Conservation (phyloP, 92 coral and sea anemone genomes). For the Plumapathes pennacea region DNA sequence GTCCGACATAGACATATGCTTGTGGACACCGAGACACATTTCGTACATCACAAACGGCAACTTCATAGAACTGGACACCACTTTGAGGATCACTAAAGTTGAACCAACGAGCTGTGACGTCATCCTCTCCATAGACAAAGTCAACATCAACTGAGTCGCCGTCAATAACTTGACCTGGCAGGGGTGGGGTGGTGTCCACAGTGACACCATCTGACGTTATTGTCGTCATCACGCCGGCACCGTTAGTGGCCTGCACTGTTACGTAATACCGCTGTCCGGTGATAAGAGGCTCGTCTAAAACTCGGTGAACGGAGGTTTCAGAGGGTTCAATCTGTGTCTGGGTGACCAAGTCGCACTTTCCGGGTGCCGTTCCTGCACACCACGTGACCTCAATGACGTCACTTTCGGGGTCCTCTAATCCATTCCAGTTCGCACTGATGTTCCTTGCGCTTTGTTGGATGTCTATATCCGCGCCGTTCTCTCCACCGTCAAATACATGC, state of each 20-base stretch:
- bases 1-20: constrained; percentile 38
- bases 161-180: constrained; percentile 58
- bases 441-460: constrained; percentile 50
- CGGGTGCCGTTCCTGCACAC: constrained; percentile 71
- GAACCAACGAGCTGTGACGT: constrained; percentile 59
- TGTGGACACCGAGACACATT: constrained; percentile 55
- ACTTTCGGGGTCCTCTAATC: constrained; percentile 83
- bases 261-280: constrained; percentile 69
- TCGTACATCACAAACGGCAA: constrained; percentile 70
- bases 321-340: constrained; percentile 14
- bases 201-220: constrained; percentile 73
- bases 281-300: constrained; percentile 40
- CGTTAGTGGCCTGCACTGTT: constrained; percentile 69
- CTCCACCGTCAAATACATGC: constrained; percentile 49
- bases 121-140: constrained; percentile 57
- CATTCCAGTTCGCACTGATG: constrained; percentile 65
- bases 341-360: constrained; percentile 54
- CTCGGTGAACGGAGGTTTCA: constrained; percentile 23
- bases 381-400: constrained; percentile 56
- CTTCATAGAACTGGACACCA: constrained; percentile 69
- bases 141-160: constrained; percentile 58
- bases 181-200: constrained; percentile 68
- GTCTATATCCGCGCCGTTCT: constrained; percentile 34
- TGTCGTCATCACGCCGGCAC: constrained; percentile 68
- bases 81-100: constrained; percentile 62